Evolutionary conservation across 1,140 invertebrate species (phyloP), one percentile per base, ranked within the genome.

Genomic region (Drosophila ananassae): DNA sequence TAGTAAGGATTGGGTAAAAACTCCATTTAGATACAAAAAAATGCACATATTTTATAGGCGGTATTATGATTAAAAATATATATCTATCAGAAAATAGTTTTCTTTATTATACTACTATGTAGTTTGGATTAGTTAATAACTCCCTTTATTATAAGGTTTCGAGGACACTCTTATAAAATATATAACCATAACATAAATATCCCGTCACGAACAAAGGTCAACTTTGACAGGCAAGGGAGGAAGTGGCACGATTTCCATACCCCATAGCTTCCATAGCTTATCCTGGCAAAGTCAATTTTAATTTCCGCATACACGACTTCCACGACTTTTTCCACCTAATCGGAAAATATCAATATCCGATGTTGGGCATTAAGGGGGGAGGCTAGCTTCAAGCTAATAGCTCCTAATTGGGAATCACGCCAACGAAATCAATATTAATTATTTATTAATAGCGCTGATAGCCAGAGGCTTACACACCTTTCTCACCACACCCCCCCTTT

Each of bases 361-460:
- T 37, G 51, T 22, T 51, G 13, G 22, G 17, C 13, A n/a, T n/a
- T n/a, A n/a, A 17, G 17, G 0, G 17, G 17, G 17, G 17, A 17
- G 17, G 17, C 17, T 17, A 17, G 17, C 17, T 17, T 17, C 1
- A 17, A 17, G 17, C 41, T 22, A 50, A 59, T 47, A 25, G 47
- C 48, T 28, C 34, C 55, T 59, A 58, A 79, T 77, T 68, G 58
- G 58, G 58, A 57, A 67, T 74, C 58, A 69, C 59, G 56, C 37
- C 56, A 67, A 44, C 41, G 41, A 73, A 79, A 79, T 79, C 68
- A 61, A 78, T 76, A 72, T 66, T 75, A 72, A 68, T 68, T 77
- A 77, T 68, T 73, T 79, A 77, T 73, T 67, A 72, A 77, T 54
- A 46, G 58, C 55, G 13, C 47, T 47, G 12, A 41, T 7, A 39